Evolutionary conservation across 1,140 invertebrate genomes (phyloP).

Genomic region (Potamilus streckersoni): DNA sequence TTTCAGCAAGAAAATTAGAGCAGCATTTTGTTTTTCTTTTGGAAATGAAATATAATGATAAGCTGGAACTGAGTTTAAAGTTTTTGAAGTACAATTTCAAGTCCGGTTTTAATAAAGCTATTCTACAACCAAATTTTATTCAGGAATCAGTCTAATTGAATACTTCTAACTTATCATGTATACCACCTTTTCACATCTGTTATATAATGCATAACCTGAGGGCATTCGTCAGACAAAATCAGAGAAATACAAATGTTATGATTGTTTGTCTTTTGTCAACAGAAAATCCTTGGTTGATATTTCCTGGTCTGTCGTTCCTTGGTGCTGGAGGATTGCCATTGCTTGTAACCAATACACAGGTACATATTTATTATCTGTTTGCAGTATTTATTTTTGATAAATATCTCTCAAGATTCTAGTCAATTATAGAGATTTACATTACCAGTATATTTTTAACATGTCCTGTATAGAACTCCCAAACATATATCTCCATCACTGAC

Average conservation of each 20-base stretch:
- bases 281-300: constrained; percentile 33
- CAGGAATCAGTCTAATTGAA: neutral
- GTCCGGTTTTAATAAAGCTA: neutral
- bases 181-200: neutral
- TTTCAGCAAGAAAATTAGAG: too few relatives aligned
- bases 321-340: constrained; percentile 28
- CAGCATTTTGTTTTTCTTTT: too few relatives aligned
- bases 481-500: too few relatives aligned
- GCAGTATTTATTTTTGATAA: too few relatives aligned
- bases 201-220: neutral
- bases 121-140: neutral
- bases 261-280: neutral
- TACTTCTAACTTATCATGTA: neutral
- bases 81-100: too few relatives aligned
- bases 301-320: constrained; percentile 27
- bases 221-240: neutral
- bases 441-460: neutral
- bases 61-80: too few relatives aligned
- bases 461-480: too few relatives aligned
- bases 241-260: neutral
- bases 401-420: too few relatives aligned
- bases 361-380: neutral
- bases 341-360: constrained; percentile 33
- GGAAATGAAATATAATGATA: too few relatives aligned
- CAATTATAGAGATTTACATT: too few relatives aligned